Conservation (phyloP, 2,113 vertebrate genomes). For the Bubo scandiacus region DNA sequence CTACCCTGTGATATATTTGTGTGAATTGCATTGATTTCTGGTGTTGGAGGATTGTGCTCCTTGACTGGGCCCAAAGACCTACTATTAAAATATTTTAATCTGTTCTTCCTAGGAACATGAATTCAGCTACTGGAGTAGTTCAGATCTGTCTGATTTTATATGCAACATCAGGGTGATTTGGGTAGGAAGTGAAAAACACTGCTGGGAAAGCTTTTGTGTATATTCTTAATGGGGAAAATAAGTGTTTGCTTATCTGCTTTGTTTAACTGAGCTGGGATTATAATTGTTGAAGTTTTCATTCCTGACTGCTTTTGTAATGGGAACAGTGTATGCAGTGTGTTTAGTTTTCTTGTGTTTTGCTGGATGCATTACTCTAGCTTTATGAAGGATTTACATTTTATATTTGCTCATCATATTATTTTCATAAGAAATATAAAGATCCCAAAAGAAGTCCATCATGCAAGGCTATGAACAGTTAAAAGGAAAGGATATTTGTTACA, state of each 20-base stretch:
- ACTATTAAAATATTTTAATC: not conserved
- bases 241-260: slow-evolving; percentile 6
- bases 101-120: not conserved
- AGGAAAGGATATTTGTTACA: not conserved
- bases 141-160: not conserved
- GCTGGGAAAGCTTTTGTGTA: not conserved
- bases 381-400: slow-evolving; percentile 2
- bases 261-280: slow-evolving; percentile 20
- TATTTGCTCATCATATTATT: not conserved
- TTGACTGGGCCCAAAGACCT: not conserved
- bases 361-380: not conserved
- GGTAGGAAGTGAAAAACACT: not conserved
- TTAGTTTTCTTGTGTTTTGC: not conserved
- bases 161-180: not conserved
- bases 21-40: not conserved
- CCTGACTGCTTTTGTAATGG: not conserved
- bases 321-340: not conserved
- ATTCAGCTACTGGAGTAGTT: not conserved
- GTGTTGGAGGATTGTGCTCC: not conserved
- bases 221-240: not conserved
- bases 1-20: not conserved
- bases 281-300: slow-evolving; percentile 23
- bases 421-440: not conserved
- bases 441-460: not conserved
- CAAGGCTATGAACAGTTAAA: not conserved